These are phyloP conservation scores for Sebastes jordani DNA, from an alignment of 2,797 vertebrate species.

Conservation along the genomic window DNA sequence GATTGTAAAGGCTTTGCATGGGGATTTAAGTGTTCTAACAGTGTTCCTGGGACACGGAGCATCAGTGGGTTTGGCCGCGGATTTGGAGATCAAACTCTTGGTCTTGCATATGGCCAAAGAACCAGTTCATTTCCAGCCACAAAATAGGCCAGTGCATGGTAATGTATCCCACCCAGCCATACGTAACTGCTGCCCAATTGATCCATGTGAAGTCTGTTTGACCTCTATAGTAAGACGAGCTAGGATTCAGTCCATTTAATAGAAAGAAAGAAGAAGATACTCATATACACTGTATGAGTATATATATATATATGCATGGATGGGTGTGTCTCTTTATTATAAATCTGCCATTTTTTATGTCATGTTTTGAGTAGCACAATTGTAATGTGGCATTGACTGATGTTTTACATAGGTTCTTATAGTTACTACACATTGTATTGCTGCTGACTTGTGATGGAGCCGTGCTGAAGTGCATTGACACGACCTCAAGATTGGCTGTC, in stretches of 20 bases:
- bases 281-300: neutral
- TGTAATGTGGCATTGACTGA: constrained; percentile 60
- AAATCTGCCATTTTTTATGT: constrained; percentile 32
- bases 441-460: constrained; percentile 66
- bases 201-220: constrained; percentile 53
- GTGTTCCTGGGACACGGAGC: constrained; percentile 52
- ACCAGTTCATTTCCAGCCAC: constrained; percentile 46
- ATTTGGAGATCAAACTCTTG: constrained; percentile 62
- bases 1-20: constrained; percentile 38
- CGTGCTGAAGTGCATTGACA: constrained; percentile 59
- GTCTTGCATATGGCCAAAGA: constrained; percentile 46
- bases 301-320: neutral
- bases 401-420: constrained; percentile 59
- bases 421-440: constrained; percentile 43
- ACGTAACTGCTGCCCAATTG: constrained; percentile 55
- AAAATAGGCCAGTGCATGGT: constrained; percentile 62
- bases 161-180: constrained; percentile 57
- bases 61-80: constrained; percentile 59
- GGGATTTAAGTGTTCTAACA: constrained; percentile 73
- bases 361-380: constrained; percentile 23
- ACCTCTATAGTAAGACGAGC: constrained; percentile 50
- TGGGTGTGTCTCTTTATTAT: constrained; percentile 9
- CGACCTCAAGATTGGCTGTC: constrained; percentile 69
- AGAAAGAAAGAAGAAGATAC: neutral
- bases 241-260: constrained; percentile 11